phyloP scores from a whole-genome alignment of 2,797 vertebrate genomes.

The Gymnopithys bicolor region DNA sequence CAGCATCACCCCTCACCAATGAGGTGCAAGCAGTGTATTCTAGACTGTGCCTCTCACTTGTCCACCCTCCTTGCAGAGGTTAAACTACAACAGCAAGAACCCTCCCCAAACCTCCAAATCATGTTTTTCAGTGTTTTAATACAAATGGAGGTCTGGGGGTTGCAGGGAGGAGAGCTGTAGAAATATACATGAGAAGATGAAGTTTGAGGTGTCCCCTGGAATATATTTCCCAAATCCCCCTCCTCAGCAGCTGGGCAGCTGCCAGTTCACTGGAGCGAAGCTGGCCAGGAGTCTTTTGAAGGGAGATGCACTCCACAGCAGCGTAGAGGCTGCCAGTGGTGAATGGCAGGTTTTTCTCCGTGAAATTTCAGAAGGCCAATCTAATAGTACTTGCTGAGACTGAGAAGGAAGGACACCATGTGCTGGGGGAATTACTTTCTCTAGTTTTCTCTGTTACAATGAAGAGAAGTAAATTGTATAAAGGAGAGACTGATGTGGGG shows the following conservation, averaged over 20 bases:
- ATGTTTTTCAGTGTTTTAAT: not conserved
- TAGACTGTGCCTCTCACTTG: not conserved
- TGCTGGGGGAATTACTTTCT: not conserved
- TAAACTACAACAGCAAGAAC: not conserved
- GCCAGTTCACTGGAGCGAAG: not conserved
- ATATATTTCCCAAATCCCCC: not conserved
- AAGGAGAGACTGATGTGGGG: not conserved
- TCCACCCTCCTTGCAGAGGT: not conserved
- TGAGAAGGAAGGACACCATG: not conserved
- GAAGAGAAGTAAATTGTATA: not conserved
- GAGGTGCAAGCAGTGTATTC: not conserved
- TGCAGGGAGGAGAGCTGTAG: rapidly evolving
- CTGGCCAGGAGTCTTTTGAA: not conserved
- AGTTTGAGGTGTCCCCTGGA: not conserved
- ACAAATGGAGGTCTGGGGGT: not conserved
- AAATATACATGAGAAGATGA: not conserved
- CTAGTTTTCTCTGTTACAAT: not conserved
- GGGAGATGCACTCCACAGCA: rapidly evolving
- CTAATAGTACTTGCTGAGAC: not conserved
- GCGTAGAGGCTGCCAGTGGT: not conserved
- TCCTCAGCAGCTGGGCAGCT: not conserved
- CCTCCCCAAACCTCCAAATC: not conserved
- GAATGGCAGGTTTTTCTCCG: not conserved
- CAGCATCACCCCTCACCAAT: not conserved
- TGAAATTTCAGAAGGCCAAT: not conserved